Evolutionary conservation across 2,888 invertebrate genomes (phyloP), one percentile per base, ranked within the genome.

Genomic region (Bimastos eiseni): DNA sequence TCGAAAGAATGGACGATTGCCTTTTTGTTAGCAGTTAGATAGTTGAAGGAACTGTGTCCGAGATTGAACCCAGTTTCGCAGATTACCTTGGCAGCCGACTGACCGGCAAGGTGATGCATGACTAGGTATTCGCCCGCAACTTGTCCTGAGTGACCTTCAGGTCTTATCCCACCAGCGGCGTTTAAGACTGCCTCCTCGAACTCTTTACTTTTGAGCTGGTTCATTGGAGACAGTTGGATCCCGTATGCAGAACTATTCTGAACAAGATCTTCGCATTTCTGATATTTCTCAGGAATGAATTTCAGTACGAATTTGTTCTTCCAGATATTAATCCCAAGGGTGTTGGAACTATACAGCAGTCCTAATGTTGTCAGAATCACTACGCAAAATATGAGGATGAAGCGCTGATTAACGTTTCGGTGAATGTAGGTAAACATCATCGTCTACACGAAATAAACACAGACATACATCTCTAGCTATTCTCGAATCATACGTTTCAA

Each of bases 1-100:
- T 92, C 92, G 84, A 92, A 92, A 11, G 91, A 91, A 55, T 91
- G 89, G 15, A 92, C 92, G 24, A 88, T 88, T 17, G 88, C 24
- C 36, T 90, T 83, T 0, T 90, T 89, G 33, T 92, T 92, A 5
- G 91, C 91, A 2, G 90, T 41, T 0, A 92, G 90, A 89, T 90
- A 92, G 86, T 84, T 83, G 44, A 92, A 89, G 33, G 44, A 86
- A 36, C 89, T 89, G 89, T 90, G 90, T n/a, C 90, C 90, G 30
- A 86, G 88, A 38, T 90, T 90, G 83, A 90, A 90, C n/a, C 90
- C 90, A 2, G 90, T 90, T 49, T 90, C 90, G 36, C 90, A 90
- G 83, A 89, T 70, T 21, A 5, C 21, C 33, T 89, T 89, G 15
- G 44, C 90, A 83, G 37, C 30, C 34, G 37, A 2, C 3, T 44